These are phyloP conservation scores for Cottus gobio DNA, from an alignment of 2,113 vertebrate genomes.

Conservation along the genomic window DNA sequence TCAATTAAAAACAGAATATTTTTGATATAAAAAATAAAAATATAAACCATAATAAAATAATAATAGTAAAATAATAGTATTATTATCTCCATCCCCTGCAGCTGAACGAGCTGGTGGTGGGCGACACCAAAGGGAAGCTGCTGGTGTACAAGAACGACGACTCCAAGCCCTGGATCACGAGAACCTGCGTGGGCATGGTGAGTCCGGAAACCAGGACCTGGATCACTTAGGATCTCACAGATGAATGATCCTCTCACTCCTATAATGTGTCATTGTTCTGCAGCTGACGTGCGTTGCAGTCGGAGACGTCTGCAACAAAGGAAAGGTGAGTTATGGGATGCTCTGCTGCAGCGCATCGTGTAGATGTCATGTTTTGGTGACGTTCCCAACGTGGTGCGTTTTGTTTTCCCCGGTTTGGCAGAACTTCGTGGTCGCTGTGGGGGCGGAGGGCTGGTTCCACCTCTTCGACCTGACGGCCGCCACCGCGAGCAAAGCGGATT, in stretches of 20 bases:
- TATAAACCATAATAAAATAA: no score
- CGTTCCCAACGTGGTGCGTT: neutral
- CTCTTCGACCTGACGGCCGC: constrained; percentile 90
- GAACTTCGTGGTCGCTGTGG: constrained; percentile 94
- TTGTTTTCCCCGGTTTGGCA: constrained; percentile 54
- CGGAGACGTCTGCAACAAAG: constrained; percentile 96
- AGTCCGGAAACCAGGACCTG: constrained; percentile 43
- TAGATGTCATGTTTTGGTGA: neutral
- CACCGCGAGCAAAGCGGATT: constrained; percentile 83
- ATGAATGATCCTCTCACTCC: neutral
- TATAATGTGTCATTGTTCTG: constrained; percentile 38
- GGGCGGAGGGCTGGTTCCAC: constrained; percentile 98
- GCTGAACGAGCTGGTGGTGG: constrained; percentile 96
- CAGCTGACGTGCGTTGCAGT: constrained; percentile 96
- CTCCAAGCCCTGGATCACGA: constrained; percentile 89
- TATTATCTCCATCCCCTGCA: constrained; percentile 56
- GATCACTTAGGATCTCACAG: fast-evolving
- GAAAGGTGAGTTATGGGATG: constrained; percentile 85
- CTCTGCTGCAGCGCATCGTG: neutral
- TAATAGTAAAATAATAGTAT: no score
- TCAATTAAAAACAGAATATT: no score
- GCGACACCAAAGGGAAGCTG: constrained; percentile 94
- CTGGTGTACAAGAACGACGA: constrained; percentile 94
- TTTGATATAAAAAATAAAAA: no score
- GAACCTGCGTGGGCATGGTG: constrained; percentile 95